phyloP scores from a whole-genome alignment of 2,113 vertebrate species.

The Odobenus rosmarus region DNA sequence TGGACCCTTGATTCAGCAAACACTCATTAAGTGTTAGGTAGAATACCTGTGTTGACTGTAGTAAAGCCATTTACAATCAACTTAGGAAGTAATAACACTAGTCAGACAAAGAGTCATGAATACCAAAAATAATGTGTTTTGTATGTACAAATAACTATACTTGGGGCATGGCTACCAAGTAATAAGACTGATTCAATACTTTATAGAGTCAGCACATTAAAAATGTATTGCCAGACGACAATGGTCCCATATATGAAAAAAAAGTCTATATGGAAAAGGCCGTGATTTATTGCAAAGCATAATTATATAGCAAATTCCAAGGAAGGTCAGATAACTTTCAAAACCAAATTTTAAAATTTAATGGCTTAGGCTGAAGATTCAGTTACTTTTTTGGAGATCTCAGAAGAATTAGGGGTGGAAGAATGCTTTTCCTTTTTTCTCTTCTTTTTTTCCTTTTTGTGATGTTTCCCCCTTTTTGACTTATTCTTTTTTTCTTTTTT shows the following conservation, averaged over 20 bases:
- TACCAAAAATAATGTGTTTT: conserved; percentile 33
- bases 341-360: conserved; percentile 31
- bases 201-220: conserved; percentile 12
- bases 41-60: not conserved
- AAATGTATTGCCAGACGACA: conserved; percentile 37
- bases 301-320: conserved; percentile 74
- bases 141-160: not conserved
- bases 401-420: conserved; percentile 88
- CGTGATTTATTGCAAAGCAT: conserved; percentile 72
- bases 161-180: conserved; percentile 19
- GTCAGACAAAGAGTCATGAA: conserved; percentile 30
- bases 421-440: conserved; percentile 88
- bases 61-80: conserved; percentile 40
- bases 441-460: conserved; percentile 91
- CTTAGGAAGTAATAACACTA: conserved; percentile 20
- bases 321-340: conserved; percentile 53
- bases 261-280: conserved; percentile 48
- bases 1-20: not conserved
- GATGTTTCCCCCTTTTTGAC: conserved; percentile 90
- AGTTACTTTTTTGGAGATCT: conserved; percentile 90
- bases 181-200: conserved; percentile 51
- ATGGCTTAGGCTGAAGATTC: conserved; percentile 62
- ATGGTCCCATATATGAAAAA: conserved; percentile 26
- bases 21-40: not conserved
- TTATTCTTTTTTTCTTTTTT: conserved; percentile 92